These are phyloP conservation scores for Orientallactaga bullata DNA, from an alignment of 2,113 vertebrate genomes.

Conservation along the genomic window DNA sequence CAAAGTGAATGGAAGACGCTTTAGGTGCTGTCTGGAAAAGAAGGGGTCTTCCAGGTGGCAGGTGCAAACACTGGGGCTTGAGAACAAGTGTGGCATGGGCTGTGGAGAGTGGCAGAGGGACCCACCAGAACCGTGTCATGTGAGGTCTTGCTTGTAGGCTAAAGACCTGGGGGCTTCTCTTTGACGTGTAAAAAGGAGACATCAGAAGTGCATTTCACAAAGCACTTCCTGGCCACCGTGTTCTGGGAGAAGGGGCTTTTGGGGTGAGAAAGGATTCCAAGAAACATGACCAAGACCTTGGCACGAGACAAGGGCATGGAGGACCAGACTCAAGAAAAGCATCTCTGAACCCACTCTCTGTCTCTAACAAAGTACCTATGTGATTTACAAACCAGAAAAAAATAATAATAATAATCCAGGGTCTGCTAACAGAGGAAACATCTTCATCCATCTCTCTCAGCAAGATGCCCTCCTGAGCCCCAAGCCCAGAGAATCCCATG, in stretches of 20 bases:
- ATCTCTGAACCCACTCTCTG: neutral
- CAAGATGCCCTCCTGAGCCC: conserved; percentile 34
- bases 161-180: neutral
- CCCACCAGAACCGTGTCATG: neutral
- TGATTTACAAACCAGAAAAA: neutral
- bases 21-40: neutral
- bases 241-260: neutral
- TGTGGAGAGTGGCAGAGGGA: neutral
- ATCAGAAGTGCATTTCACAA: neutral
- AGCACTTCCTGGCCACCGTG: neutral
- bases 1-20: neutral
- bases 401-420: neutral
- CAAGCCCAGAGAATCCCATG: neutral
- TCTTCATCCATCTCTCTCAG: conserved; percentile 62
- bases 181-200: neutral
- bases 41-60: neutral
- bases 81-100: accelerated
- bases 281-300: neutral
- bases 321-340: neutral
- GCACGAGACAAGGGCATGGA: neutral
- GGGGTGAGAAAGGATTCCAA: neutral
- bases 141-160: neutral
- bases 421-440: conserved; percentile 38
- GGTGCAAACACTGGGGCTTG: neutral
- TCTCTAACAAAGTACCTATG: neutral